Percentiles rank a stretch among this genome's conserved stretches.
phyloP scores from a whole-genome alignment of 2,113 vertebrate species.

The Ctenodactylus gundi region DNA sequence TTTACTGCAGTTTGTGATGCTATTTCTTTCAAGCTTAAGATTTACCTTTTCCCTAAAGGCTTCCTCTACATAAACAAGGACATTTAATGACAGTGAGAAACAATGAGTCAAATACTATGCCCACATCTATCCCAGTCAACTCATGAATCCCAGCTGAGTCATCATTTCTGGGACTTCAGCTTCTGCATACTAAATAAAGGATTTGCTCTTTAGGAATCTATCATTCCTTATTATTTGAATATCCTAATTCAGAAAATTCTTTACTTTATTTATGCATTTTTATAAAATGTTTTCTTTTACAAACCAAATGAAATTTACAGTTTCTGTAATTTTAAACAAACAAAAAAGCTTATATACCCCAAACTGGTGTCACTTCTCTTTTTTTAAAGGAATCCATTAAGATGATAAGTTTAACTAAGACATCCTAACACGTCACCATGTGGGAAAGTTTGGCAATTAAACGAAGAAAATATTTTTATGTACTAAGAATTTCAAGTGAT shows the following conservation, averaged over 20 bases:
- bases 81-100: neutral
- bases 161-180: neutral
- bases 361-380: neutral
- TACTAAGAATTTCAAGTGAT: constrained; percentile 62
- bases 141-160: neutral
- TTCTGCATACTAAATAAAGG: neutral
- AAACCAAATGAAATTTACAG: neutral
- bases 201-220: neutral
- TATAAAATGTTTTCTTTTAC: neutral
- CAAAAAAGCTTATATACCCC: neutral
- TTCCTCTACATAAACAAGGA: neutral
- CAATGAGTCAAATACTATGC: neutral
- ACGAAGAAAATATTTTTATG: constrained; percentile 61
- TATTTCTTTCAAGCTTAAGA: neutral
- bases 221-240: neutral
- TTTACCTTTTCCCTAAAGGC: neutral
- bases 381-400: constrained; percentile 50
- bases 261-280: neutral
- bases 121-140: neutral
- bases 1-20: neutral
- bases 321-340: neutral
- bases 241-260: neutral
- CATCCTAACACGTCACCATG: constrained; percentile 7
- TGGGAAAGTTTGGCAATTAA: constrained; percentile 59
- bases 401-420: constrained; percentile 19